These are phyloP conservation scores for Notodromas monacha DNA, from an alignment of 2,888 invertebrate species.

Conservation along the genomic window DNA sequence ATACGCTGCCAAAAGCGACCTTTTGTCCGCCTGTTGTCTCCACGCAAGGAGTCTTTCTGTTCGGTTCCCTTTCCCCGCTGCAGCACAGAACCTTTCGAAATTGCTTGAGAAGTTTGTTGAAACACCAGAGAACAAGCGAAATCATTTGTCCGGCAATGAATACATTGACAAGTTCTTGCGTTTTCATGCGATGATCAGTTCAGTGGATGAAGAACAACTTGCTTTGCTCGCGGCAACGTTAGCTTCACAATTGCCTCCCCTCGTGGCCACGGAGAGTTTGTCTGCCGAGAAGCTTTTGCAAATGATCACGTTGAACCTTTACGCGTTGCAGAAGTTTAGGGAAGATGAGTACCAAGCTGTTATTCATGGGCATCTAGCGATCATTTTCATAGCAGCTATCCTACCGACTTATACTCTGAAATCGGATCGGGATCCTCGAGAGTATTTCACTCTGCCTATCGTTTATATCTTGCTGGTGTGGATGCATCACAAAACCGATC, in stretches of 20 bases:
- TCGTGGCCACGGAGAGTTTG: too few relatives aligned
- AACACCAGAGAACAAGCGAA: background rate
- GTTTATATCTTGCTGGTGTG: constrained; percentile 43
- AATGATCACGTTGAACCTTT: too few relatives aligned
- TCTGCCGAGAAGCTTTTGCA: too few relatives aligned
- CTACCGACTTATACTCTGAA: too few relatives aligned
- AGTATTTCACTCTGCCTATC: too few relatives aligned
- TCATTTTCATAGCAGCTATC: too few relatives aligned
- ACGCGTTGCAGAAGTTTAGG: too few relatives aligned
- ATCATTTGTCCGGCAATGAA: constrained; percentile 19
- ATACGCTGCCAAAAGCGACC: constrained; percentile 42
- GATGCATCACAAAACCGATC: constrained; percentile 24
- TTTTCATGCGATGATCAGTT: constrained; percentile 19
- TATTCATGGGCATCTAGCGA: too few relatives aligned
- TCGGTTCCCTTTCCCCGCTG: constrained; percentile 50
- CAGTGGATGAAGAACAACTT: background rate
- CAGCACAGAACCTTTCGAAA: constrained; percentile 40
- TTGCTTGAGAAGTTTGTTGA: constrained; percentile 22
- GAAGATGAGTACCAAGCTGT: too few relatives aligned
- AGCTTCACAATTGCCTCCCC: background rate
- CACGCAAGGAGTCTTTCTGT: constrained; percentile 51
- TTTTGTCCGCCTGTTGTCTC: constrained; percentile 48
- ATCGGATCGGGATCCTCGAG: too few relatives aligned
- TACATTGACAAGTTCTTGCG: constrained; percentile 26
- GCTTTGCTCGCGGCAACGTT: too few relatives aligned